Evolutionary conservation across 2,797 vertebrate species (phyloP).

Genomic region (Benthosema pterotum): DNA sequence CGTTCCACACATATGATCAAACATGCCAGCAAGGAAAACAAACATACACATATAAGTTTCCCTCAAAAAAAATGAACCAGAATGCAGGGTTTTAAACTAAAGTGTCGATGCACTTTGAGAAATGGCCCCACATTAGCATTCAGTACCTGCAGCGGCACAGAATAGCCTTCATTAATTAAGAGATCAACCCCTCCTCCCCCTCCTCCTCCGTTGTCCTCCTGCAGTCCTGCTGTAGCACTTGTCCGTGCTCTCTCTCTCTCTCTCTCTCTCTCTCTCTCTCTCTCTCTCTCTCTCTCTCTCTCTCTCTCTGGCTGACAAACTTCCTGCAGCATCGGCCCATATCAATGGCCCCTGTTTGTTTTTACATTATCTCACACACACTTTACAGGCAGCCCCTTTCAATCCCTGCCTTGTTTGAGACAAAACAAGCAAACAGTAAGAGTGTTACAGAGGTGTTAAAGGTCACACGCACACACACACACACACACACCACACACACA

Average conservation of each 20-base stretch:
- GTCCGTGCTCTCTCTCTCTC: constrained; percentile 59
- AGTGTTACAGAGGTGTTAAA: constrained; percentile 64
- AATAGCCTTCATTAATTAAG: constrained; percentile 81
- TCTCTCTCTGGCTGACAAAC: constrained; percentile 65
- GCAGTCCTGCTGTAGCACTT: constrained; percentile 64
- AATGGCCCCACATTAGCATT: constrained; percentile 72
- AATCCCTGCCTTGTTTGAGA: constrained; percentile 52
- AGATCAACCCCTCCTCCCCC: constrained; percentile 77
- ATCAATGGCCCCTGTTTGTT: constrained; percentile 76
- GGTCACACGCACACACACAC: constrained; percentile 52
- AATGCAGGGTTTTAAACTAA: constrained; percentile 42
- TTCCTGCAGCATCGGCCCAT: constrained; percentile 75
- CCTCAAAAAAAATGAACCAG: constrained; percentile 23
- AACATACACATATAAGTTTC: constrained; percentile 6
- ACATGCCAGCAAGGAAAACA: background rate
- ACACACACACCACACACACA: constrained; percentile 10
- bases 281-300: constrained; percentile 56
- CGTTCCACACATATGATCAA: background rate
- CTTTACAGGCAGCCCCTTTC: constrained; percentile 59
- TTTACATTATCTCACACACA: constrained; percentile 75
- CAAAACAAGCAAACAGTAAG: constrained; percentile 71
- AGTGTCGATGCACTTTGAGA: constrained; percentile 56
- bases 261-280: constrained; percentile 56
- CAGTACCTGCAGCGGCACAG: constrained; percentile 75
- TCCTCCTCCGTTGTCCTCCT: constrained; percentile 69